These are phyloP conservation scores for Saccostrea cuccullata DNA, from an alignment of 1,140 invertebrate species.

Conservation along the genomic window DNA sequence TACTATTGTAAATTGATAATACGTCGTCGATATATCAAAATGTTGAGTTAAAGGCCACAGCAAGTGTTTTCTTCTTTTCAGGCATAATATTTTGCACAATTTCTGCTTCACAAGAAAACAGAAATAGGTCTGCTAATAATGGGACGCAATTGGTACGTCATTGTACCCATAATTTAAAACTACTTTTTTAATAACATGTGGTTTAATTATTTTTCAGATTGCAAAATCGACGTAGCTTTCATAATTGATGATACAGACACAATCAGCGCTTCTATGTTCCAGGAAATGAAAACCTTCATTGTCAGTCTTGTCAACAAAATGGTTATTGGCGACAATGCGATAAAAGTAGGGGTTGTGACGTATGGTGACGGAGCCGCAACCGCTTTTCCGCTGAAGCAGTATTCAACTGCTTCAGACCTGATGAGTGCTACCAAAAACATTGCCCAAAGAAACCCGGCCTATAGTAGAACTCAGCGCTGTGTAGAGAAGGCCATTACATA, in stretches of 20 bases:
- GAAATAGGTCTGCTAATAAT: no score
- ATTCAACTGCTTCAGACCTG: neutral
- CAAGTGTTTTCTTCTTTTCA: no score
- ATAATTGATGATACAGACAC: neutral
- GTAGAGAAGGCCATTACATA: neutral
- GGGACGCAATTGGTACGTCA: no score
- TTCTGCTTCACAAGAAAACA: no score
- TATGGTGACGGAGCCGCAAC: neutral
- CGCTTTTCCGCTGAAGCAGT: conserved; percentile 1
- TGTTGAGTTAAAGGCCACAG: no score
- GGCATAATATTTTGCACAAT: no score
- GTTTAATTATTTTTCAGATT: neutral
- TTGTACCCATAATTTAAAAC: no score
- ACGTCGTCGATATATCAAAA: no score
- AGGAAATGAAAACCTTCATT: neutral
- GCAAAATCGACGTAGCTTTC: neutral
- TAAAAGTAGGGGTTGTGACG: neutral
- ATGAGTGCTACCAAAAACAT: neutral
- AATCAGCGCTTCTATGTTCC: neutral
- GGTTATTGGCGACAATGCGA: neutral
- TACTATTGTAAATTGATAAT: no score
- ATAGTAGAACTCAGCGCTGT: neutral
- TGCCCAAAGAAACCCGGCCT: neutral
- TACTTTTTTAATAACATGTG: no score
- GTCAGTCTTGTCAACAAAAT: neutral